phyloP scores from a whole-genome alignment of 2,113 vertebrate genomes.

The Polyodon spathula region DNA sequence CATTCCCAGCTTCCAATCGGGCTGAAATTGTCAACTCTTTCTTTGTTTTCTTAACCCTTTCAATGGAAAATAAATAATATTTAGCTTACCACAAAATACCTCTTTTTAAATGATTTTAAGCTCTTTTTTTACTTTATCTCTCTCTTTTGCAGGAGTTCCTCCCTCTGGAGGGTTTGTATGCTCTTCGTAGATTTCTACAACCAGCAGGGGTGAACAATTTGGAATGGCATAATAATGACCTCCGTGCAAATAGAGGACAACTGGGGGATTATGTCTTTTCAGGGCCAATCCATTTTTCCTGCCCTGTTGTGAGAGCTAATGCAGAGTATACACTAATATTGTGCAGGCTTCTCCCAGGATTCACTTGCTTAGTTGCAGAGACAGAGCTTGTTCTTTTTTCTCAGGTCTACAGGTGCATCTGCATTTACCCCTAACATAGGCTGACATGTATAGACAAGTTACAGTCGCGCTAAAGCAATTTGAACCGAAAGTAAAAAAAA shows the following conservation, averaged over 20 bases:
- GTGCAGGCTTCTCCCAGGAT: background rate
- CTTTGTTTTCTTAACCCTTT: slow-evolving; percentile 62
- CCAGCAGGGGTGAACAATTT: slow-evolving; percentile 22
- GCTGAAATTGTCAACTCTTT: slow-evolving; percentile 50
- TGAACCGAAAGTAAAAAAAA: too few relatives aligned
- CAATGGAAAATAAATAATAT: slow-evolving; percentile 62
- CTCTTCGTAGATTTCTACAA: slow-evolving; percentile 14
- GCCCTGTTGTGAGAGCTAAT: slow-evolving; percentile 8
- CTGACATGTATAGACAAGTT: too few relatives aligned
- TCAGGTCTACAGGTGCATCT: too few relatives aligned
- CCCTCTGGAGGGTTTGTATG: slow-evolving; percentile 38
- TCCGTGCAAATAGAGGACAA: slow-evolving; percentile 20
- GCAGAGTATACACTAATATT: background rate
- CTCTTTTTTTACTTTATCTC: slow-evolving; percentile 31
- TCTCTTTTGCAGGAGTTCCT: slow-evolving; percentile 20
- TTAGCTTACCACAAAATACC: slow-evolving; percentile 55
- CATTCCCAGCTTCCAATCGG: slow-evolving; percentile 54
- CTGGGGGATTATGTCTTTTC: slow-evolving; percentile 20
- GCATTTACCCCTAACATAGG: too few relatives aligned
- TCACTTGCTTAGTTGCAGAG: background rate
- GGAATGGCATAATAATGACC: slow-evolving; percentile 25
- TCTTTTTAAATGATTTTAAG: slow-evolving; percentile 52
- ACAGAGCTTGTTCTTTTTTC: background rate
- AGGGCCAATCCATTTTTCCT: slow-evolving; percentile 11
- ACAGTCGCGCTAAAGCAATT: too few relatives aligned